A percentile compares a stretch with the other conserved stretches of the same genome.
Evolutionary conservation across 2,113 vertebrate species (phyloP).

Genomic region (Peromyscus polionotus): DNA sequence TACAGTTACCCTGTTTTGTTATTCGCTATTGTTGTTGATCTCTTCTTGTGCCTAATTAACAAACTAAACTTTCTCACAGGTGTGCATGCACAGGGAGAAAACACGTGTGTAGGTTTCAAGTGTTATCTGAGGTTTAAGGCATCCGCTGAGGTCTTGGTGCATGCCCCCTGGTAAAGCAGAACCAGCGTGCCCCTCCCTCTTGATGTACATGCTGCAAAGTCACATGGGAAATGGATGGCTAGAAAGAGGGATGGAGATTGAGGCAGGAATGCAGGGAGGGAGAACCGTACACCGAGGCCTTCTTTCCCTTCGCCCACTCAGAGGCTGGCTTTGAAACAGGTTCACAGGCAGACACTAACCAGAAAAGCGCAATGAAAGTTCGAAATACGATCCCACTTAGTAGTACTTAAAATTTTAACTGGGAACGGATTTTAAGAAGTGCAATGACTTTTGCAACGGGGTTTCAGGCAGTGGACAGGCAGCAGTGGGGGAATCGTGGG

Average conservation of each 20-base stretch:
- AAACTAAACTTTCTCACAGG: background rate
- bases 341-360: background rate
- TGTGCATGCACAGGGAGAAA: background rate
- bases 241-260: too few species aligned
- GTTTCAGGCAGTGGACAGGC: background rate
- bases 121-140: background rate
- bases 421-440: background rate
- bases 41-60: background rate
- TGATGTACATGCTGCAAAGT: background rate
- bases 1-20: background rate
- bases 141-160: background rate
- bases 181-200: background rate
- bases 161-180: too few species aligned
- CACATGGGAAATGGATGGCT: rapidly evolving
- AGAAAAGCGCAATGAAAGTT: background rate
- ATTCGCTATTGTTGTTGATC: background rate
- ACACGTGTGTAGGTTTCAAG: background rate
- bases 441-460: background rate
- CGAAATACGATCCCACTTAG: background rate
- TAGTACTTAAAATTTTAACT: constrained; percentile 22
- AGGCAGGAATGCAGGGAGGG: rapidly evolving
- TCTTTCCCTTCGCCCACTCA: too few species aligned
- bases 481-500: background rate
- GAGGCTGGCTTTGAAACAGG: background rate
- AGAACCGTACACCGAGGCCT: background rate